Conservation (phyloP, 2,797 vertebrate genomes). For the Sebastes minor region DNA sequence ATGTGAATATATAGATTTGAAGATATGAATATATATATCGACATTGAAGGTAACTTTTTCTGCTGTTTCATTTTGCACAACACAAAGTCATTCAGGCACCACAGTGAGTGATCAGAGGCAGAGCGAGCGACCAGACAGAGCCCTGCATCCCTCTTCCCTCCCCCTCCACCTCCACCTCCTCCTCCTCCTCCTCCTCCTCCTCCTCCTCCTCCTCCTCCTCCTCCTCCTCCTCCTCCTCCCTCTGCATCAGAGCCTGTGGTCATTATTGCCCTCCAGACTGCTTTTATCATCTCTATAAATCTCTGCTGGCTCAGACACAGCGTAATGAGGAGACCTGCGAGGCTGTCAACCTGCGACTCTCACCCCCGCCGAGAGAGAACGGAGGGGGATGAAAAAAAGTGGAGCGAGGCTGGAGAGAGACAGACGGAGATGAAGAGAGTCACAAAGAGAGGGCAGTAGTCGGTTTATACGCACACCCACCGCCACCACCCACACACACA, state of each 20-base stretch:
- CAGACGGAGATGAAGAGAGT: conserved; percentile 17
- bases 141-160: not conserved
- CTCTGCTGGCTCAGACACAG: conserved; percentile 63
- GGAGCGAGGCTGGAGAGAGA: conserved; percentile 23
- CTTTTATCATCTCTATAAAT: conserved; percentile 81
- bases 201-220: not conserved
- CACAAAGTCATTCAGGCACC: conserved; percentile 5
- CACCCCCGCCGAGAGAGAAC: conserved; percentile 46
- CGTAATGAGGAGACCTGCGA: conserved; percentile 72
- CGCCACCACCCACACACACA: not conserved
- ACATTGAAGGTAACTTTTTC: conserved; percentile 17
- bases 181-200: conserved; percentile 11
- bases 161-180: not conserved
- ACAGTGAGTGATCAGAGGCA: conserved; percentile 17
- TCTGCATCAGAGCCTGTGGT: conserved; percentile 56
- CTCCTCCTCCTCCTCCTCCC: conserved; percentile 21
- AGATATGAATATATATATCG: not conserved
- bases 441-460: conserved; percentile 28
- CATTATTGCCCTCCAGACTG: conserved; percentile 77
- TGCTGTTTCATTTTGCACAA: conserved; percentile 18
- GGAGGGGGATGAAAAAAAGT: conserved; percentile 10
- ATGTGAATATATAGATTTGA: not conserved
- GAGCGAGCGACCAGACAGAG: conserved; percentile 19
- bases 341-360: conserved; percentile 65
- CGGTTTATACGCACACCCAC: not conserved